A percentile compares a stretch with the other conserved stretches of the same genome.
These are phyloP conservation scores for Heliocidaris erythrogramma DNA, from an alignment of 35 echinoderm and acorn worm species.

Conservation along the genomic window DNA sequence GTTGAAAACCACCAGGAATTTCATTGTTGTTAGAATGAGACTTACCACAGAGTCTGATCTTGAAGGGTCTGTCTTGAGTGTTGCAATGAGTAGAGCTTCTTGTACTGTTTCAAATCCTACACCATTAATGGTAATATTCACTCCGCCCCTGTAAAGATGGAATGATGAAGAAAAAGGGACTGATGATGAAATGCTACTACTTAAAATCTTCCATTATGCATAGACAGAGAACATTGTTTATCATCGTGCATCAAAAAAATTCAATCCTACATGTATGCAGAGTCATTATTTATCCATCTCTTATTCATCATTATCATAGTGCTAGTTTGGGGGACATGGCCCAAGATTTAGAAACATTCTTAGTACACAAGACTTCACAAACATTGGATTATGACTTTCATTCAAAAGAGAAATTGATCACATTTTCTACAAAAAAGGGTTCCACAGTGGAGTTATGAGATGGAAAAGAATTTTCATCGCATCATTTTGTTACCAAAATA, in stretches of 20 bases:
- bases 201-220: background rate
- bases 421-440: background rate
- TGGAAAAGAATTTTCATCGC: background rate
- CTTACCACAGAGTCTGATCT: slow-evolving; percentile 34
- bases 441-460: background rate
- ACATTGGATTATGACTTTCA: no score
- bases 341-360: background rate
- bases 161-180: background rate
- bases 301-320: slow-evolving; percentile 1
- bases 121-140: slow-evolving; percentile 24
- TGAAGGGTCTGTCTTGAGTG: background rate
- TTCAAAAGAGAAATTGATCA: background rate
- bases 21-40: background rate
- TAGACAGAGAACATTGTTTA: background rate
- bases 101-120: background rate
- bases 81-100: background rate
- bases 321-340: background rate
- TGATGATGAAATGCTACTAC: background rate
- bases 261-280: background rate
- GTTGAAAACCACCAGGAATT: background rate
- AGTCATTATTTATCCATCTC: background rate
- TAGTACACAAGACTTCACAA: no score
- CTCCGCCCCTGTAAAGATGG: slow-evolving; percentile 10
- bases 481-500: background rate
- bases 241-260: background rate